phyloP scores from a whole-genome alignment of 2,113 vertebrate species.

The Laticauda colubrina region DNA sequence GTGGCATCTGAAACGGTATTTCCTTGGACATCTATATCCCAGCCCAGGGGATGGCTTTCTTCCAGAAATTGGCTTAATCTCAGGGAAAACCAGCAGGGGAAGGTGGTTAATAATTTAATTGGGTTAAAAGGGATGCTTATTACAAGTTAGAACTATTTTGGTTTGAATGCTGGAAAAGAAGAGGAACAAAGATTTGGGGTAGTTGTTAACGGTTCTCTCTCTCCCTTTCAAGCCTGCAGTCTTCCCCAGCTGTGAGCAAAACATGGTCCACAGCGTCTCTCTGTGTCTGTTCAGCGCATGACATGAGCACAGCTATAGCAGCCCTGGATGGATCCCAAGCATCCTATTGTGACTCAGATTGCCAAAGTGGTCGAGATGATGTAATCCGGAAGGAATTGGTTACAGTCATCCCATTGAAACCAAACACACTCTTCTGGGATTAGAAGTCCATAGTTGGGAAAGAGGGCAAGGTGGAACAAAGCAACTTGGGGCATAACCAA shows the following conservation, averaged over 20 bases:
- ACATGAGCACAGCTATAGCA: not conserved
- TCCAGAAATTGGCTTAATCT: not conserved
- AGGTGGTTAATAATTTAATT: conserved; percentile 26
- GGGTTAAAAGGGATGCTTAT: conserved; percentile 26
- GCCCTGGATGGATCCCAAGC: not conserved
- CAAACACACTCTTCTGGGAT: not conserved
- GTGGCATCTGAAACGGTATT: not conserved
- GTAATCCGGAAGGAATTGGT: not conserved
- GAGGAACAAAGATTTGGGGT: not conserved
- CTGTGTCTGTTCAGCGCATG: not conserved
- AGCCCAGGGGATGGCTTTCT: not conserved
- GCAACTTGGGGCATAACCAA: not conserved
- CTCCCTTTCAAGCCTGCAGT: not conserved
- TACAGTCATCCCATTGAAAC: not conserved
- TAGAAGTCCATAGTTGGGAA: not conserved
- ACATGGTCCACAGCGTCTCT: not conserved
- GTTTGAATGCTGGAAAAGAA: not conserved
- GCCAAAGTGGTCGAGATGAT: not conserved
- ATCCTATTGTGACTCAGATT: not conserved
- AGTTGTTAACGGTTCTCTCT: not conserved
- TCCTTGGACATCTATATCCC: not conserved
- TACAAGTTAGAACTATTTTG: conserved; percentile 15
- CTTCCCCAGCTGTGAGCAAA: not conserved
- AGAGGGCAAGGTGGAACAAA: not conserved
- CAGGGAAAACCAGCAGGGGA: not conserved